Base-by-base conservation (phyloP, 2,888 invertebrate genomes). In the Lithophane leautieri region DNA sequence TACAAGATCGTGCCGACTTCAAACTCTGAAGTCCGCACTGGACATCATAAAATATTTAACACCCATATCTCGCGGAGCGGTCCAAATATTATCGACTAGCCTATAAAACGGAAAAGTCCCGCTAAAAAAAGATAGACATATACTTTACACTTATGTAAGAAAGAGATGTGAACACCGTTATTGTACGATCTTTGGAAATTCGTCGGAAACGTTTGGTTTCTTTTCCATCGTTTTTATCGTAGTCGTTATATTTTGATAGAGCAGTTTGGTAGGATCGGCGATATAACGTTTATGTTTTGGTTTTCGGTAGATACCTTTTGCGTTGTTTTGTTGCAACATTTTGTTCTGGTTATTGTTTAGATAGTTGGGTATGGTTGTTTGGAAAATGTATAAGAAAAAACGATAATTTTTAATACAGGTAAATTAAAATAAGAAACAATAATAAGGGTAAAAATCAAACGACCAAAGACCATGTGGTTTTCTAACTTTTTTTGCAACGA, bases 221-320 rank as follows among this genome's bases (percentile, higher is more conserved):
- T 95, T 95, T 93, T 93, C 94, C 94, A 95, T 95, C 95, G 95
- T 93, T 96, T 96, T 96, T 96, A 96, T 96, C 95, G 95, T 89
- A 84, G 94, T 93, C 96, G 96, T 96, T 96, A 96, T 95, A 94
- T 96, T 96, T 96, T 96, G 96, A 96, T 96, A 94, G 95, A 95
- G 95, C 95, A 91, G 94, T 96, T 95, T 92, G 91, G 92, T 89
- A 88, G 93, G 94, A 95, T 94, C 94, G 94, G 90, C 95, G 94
- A 94, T 96, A 94, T 95, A 95, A 96, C 95, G 95, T 96, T 96
- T 95, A 96, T 95, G 92, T 95, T 95, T 95, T 94, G 94, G 95
- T 95, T 95, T 94, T 94, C 89, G 66, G 84, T 91, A 90, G 88
- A 90, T 91, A 91, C 90, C 90, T 92, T 90, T 82, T 87, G 84